Percentiles rank a stretch among this genome's conserved stretches.
Evolutionary conservation across 2,797 vertebrate species (phyloP).

Genomic region (Pseudocheirus occidentalis): DNA sequence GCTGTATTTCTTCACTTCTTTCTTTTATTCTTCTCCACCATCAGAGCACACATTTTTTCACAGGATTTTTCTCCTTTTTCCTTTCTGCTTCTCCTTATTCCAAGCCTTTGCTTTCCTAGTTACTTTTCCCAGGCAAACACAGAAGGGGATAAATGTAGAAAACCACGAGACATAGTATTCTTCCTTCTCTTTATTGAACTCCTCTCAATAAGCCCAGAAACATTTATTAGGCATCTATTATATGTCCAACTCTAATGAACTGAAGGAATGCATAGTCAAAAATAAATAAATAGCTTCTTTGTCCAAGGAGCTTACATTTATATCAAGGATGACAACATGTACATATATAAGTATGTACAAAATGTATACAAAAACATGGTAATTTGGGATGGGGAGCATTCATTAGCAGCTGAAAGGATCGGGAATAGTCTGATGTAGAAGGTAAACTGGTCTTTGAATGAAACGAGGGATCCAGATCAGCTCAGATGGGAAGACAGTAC

Average conservation of each 20-base stretch:
- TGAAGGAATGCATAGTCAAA: neutral
- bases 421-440: neutral
- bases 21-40: neutral
- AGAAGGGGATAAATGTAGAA: neutral
- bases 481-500: neutral
- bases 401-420: neutral
- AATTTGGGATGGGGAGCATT: neutral
- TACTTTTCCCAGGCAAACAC: neutral
- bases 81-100: neutral
- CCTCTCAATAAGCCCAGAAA: neutral
- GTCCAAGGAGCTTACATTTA: neutral
- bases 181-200: neutral
- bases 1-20: neutral
- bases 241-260: neutral
- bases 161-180: neutral
- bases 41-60: neutral
- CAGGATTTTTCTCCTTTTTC: neutral
- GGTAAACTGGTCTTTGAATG: neutral
- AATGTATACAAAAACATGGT: neutral
- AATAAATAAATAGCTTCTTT: neutral
- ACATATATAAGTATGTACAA: neutral
- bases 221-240: neutral
- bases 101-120: neutral
- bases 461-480: neutral
- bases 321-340: neutral